A percentile compares a stretch with the other conserved stretches of the same genome.
phyloP scores from a whole-genome alignment of 1,140 invertebrate species.

The Riptortus pedestris region DNA sequence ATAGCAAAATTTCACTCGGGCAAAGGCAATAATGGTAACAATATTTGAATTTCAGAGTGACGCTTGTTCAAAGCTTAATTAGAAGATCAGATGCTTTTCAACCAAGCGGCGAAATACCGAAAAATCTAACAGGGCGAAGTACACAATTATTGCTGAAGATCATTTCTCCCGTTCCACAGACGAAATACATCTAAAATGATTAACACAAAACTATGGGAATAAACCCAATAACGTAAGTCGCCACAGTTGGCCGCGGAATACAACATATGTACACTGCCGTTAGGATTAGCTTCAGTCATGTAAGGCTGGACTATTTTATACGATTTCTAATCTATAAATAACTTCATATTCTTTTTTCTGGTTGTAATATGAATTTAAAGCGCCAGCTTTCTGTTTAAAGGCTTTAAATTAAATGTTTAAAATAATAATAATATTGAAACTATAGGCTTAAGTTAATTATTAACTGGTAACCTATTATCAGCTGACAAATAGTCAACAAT shows the following conservation, averaged over 20 bases:
- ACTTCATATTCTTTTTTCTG: too few species aligned
- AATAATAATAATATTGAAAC: too few species aligned
- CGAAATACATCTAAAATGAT: neutral
- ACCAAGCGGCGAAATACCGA: neutral
- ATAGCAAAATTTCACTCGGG: too few species aligned
- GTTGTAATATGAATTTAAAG: too few species aligned
- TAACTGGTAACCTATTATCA: too few species aligned
- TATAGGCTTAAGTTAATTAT: too few species aligned
- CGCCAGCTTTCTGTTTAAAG: too few species aligned
- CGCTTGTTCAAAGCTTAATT: slow-evolving; percentile 7
- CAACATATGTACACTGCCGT: slow-evolving; percentile 7
- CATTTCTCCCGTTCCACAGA: neutral
- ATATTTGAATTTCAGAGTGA: neutral
- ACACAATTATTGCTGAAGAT: neutral
- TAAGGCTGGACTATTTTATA: too few species aligned
- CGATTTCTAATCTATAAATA: too few species aligned
- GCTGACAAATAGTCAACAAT: too few species aligned
- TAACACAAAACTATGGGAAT: neutral
- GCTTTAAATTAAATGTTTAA: too few species aligned
- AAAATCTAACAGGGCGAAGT: neutral
- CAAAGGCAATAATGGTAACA: too few species aligned
- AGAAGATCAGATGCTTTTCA: neutral
- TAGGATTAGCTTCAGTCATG: neutral
- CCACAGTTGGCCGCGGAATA: slow-evolving; percentile 12
- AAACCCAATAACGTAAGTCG: slow-evolving; percentile 5